Percentiles rank a stretch among this genome's conserved stretches.
Conservation (phyloP, 1,140 invertebrate genomes). For the Solen grandis region DNA sequence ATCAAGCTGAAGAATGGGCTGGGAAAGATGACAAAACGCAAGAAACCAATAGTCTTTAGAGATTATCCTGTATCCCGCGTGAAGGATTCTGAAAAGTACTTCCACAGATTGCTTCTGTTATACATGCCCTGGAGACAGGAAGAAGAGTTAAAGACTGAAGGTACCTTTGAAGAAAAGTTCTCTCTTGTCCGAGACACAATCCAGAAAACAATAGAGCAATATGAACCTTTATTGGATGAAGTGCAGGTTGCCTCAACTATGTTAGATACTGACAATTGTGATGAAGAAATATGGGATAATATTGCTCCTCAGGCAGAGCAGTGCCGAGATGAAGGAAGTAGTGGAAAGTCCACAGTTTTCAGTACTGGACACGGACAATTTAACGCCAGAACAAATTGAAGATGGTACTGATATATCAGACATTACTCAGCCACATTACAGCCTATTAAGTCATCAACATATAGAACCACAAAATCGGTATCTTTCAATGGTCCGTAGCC, state of each 20-base stretch:
- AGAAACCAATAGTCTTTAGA: neutral
- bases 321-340: too few relatives aligned
- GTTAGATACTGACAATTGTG: constrained; percentile 1
- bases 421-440: too few relatives aligned
- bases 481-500: constrained; percentile 3
- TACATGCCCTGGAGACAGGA: constrained; percentile 10
- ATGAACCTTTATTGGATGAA: neutral
- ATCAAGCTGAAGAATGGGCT: neutral
- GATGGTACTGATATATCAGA: too few relatives aligned
- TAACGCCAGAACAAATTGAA: too few relatives aligned
- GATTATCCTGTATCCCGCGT: constrained; percentile 10
- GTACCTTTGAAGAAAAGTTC: neutral
- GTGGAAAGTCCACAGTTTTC: too few relatives aligned
- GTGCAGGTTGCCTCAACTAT: constrained; percentile 1
- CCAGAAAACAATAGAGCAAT: neutral
- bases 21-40: neutral
- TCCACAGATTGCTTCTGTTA: neutral
- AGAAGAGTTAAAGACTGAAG: neutral
- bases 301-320: constrained; percentile 2
- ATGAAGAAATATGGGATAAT: constrained; percentile 2
- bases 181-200: neutral
- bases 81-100: constrained; percentile 10
- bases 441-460: too few relatives aligned
- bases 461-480: neutral
- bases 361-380: too few relatives aligned